Base-by-base conservation (phyloP, 2,797 vertebrate genomes). In the Anguilla anguilla region DNA sequence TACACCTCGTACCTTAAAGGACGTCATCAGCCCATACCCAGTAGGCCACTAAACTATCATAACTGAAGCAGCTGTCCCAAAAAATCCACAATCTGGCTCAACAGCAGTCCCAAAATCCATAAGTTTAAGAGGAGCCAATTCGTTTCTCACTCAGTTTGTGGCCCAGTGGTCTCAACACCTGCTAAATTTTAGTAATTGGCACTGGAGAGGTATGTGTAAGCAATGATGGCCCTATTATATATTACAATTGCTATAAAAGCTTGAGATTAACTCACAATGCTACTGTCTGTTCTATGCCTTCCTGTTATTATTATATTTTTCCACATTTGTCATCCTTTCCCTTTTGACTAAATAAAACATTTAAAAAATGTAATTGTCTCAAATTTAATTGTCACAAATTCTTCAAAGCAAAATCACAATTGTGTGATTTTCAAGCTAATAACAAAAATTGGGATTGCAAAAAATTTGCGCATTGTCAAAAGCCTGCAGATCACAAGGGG, bases 21-120 rank as follows among this genome's bases (percentile, higher is more conserved):
- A 49, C 9, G 5, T 82, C 15, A 25, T 46, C 77, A 82, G 22
- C n/a, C 22, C 22, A 51, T 15, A 51, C 46, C 39, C 74, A 46
- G n/a, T 6, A 43, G 31, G 35, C 39, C 15, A 79, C 74, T 79
- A 79, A 79, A 79, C 74, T 79, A 79, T 46, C 19, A 79, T 22
- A 46, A 79, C 17, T 43, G 74, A 79, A 79, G 74, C 35, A 79
- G 74, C 74, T 79, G 74, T 46, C 74, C 74, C 15, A 43, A 79
- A 43, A 79, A 79, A 43, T 77, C 74, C 74, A 79, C 35, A 79
- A 35, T 74, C 72, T 74, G 28, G 13, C 28, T 31, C 7, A 74
- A 4, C 17, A 35, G 35, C 28, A 28, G 28, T 6, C 28, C 13
- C 9, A 35, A 61, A 74, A 74, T 35, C 72, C 28, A 39, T 35